Evolutionary conservation across 2,888 invertebrate species (phyloP), one percentile per base, ranked within the genome.

Genomic region (Magallana nippona): DNA sequence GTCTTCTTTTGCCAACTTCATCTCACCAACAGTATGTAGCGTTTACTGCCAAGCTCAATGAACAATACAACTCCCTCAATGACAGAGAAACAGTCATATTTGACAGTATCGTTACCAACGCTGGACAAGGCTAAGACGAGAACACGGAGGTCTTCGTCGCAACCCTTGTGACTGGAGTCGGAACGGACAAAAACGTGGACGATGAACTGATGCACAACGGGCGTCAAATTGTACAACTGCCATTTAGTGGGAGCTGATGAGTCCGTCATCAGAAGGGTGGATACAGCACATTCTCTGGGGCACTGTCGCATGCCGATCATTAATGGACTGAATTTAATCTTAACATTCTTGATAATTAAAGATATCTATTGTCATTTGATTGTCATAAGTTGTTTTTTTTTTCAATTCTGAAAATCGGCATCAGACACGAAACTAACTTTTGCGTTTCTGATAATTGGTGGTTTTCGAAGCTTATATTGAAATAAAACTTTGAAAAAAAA

Each of bases 61-160:
- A 82, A 15, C 19, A 13, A 2, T 44, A 78, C 60, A 22, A 15
- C 17, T 17, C 55, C 32, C 62, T 82, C 19, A 71, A 32, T 5
- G 60, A 44, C 15, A 57, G 22, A 0, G 77, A 82, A 22, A 55
- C 82, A 13, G 58, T 82, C 60, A 58, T 82, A 11, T 82, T 78
- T 60, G 78, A 82, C n/a, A 57, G 44, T 11, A 55, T 82, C 19
- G 57, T 82, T 15, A 82, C 82, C 55, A 82, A 82, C 55, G 78
- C 78, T 22, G 82, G 82, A 60, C 55, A 60, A 8, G 78, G 78
- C 2, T 78, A 82, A 1, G 82, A 82, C 10, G 58, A 32, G 8
- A 55, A 78, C 27, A 78, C 58, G 0, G 82, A 78, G 10, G 79
- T 82, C 5, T 82, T 82, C 17, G 19, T 58, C 13, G 78, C 82